These are phyloP conservation scores for Morpho deidamia DNA, from an alignment of 2,888 invertebrate species.

Conservation along the genomic window DNA sequence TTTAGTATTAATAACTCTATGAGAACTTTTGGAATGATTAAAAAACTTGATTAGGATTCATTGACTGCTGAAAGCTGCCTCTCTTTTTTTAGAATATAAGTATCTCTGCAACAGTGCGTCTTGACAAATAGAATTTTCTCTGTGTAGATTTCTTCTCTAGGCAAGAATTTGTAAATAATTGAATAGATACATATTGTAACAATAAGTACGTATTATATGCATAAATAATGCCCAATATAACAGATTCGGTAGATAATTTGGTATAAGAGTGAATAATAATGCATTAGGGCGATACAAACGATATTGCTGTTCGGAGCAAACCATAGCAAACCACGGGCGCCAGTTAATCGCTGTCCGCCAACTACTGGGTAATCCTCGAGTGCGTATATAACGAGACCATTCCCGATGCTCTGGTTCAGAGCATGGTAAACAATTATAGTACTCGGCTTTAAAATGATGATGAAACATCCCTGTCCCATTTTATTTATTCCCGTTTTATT, in stretches of 20 bases:
- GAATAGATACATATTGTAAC: background rate
- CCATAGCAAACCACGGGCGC: constrained; percentile 58
- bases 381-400: constrained; percentile 62
- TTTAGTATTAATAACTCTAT: too few relatives aligned
- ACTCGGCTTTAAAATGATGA: constrained; percentile 63
- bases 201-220: too few relatives aligned
- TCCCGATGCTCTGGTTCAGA: constrained; percentile 26
- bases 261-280: constrained; percentile 10
- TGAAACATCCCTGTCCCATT: constrained; percentile 31
- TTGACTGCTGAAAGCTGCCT: too few relatives aligned
- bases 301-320: constrained; percentile 50
- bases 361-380: constrained; percentile 71
- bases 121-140: too few relatives aligned
- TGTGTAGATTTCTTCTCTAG: too few relatives aligned
- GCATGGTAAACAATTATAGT: constrained; percentile 35
- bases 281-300: constrained; percentile 41
- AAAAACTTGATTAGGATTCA: too few relatives aligned
- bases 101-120: too few relatives aligned
- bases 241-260: background rate
- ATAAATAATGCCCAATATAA: too few relatives aligned
- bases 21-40: too few relatives aligned
- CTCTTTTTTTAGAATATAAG: too few relatives aligned
- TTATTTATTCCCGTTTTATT: too few relatives aligned
- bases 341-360: constrained; percentile 64
- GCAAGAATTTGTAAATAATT: too few relatives aligned